A percentile compares a stretch with the other conserved stretches of the same genome.
phyloP scores from a whole-genome alignment of 2,797 vertebrate species.

The Eremophila alpestris region DNA sequence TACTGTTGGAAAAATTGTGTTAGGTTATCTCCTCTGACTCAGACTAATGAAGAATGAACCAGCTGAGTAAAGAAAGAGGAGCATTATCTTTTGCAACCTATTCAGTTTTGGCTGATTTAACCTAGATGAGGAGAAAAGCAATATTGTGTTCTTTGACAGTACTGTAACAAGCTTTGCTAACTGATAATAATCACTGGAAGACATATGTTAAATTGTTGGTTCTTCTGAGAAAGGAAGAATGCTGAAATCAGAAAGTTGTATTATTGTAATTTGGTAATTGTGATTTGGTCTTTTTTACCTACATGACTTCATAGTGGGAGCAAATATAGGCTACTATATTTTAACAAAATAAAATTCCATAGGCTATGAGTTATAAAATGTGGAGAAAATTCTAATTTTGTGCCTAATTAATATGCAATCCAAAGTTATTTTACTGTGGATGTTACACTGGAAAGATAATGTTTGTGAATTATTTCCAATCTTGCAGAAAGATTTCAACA shows the following conservation, averaged over 20 bases:
- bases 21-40: background rate
- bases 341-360: background rate
- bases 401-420: background rate
- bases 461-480: background rate
- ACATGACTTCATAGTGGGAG: background rate
- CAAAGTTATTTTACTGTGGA: background rate
- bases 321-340: background rate
- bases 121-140: slow-evolving; percentile 6
- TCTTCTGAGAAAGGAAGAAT: background rate
- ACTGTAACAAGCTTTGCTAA: slow-evolving; percentile 13
- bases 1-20: background rate
- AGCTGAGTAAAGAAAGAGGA: background rate
- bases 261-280: background rate
- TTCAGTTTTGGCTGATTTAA: slow-evolving; percentile 37
- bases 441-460: background rate
- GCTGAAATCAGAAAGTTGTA: background rate
- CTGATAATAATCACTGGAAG: slow-evolving; percentile 3
- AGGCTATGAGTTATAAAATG: background rate
- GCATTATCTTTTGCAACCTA: slow-evolving; percentile 4
- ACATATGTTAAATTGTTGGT: background rate
- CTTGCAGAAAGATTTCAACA: background rate
- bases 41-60: background rate
- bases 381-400: background rate
- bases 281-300: background rate
- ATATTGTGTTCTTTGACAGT: slow-evolving; percentile 15